phyloP scores from a whole-genome alignment of 2,797 vertebrate genomes.

The Rhinichthys osculus region DNA sequence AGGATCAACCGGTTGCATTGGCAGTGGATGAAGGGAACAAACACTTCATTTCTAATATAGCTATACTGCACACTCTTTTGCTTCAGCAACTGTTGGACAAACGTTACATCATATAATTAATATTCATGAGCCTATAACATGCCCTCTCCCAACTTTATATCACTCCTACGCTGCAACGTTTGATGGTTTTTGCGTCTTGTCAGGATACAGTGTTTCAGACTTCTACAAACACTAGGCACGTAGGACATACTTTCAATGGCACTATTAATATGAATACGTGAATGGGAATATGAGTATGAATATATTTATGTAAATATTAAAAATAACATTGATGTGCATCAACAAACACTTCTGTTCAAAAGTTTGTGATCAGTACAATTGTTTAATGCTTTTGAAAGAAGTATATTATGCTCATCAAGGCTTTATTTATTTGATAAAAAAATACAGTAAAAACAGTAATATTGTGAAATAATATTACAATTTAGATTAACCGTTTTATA shows the following conservation, averaged over 20 bases:
- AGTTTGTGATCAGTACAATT: too few species aligned
- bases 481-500: neutral
- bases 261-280: neutral
- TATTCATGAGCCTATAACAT: constrained; percentile 11
- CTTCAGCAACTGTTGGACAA: constrained; percentile 3
- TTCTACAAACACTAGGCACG: neutral
- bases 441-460: neutral
- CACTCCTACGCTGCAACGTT: neutral
- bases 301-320: neutral
- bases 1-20: neutral
- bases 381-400: neutral
- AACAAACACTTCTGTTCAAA: neutral
- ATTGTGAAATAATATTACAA: neutral
- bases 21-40: neutral
- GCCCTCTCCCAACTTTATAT: neutral
- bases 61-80: neutral
- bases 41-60: neutral
- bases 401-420: neutral
- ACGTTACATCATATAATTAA: neutral
- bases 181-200: neutral
- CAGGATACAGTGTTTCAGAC: neutral
- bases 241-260: neutral
- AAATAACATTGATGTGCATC: neutral
- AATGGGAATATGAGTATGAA: neutral
- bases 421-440: neutral